Evolutionary conservation across 92 coral and sea anemone species (phyloP).

Genomic region (Blastomussa wellsi): DNA sequence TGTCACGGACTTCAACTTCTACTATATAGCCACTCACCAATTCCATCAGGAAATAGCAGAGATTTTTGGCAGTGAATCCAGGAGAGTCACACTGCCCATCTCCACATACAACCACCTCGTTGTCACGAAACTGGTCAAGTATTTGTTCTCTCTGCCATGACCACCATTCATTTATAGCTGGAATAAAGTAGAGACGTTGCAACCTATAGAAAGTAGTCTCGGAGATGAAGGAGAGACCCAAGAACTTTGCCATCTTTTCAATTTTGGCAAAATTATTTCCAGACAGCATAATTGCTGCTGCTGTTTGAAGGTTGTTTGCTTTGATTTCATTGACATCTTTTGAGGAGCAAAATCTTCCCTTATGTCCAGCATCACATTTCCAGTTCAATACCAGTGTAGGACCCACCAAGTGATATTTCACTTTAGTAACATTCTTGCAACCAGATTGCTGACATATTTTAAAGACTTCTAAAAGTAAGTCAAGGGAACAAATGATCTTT

Average conservation of each 20-base stretch:
- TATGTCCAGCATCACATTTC: neutral
- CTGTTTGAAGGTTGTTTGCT: conserved; percentile 21
- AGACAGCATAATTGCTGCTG: conserved; percentile 34
- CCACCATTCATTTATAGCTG: conserved; percentile 40
- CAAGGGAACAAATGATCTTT: conserved; percentile 9
- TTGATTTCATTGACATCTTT: conserved; percentile 16
- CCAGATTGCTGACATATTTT: neutral
- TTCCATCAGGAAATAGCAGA: conserved; percentile 35
- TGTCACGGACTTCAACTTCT: conserved; percentile 49
- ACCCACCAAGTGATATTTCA: neutral
- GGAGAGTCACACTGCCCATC: conserved; percentile 53
- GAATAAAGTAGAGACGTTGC: conserved; percentile 29
- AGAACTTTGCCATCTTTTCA: neutral
- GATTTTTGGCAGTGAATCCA: conserved; percentile 37
- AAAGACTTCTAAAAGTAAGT: neutral
- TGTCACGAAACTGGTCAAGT: neutral
- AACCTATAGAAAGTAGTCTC: conserved; percentile 26
- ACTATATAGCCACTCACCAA: conserved; percentile 26
- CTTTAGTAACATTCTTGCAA: neutral
- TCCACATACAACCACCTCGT: conserved; percentile 17
- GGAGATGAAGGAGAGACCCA: conserved; percentile 19
- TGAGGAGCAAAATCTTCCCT: conserved; percentile 16
- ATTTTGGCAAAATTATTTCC: conserved; percentile 38
- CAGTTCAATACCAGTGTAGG: neutral
- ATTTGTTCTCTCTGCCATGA: neutral